phyloP scores from a whole-genome alignment of 2,113 vertebrate species.

The Cinclus mexicanus region DNA sequence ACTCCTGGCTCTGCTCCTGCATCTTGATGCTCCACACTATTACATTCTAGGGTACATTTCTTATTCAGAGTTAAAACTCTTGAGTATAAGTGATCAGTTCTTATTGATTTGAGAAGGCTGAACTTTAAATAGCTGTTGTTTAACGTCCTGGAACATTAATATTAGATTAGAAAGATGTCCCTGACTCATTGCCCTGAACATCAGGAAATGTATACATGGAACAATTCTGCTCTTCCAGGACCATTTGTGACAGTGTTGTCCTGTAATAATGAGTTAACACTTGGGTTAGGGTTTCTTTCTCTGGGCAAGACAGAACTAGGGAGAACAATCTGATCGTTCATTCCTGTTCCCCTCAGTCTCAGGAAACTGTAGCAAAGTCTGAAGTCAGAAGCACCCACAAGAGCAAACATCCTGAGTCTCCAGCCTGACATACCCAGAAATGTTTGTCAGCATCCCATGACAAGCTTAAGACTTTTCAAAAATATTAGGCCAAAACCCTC shows the following conservation, averaged over 20 bases:
- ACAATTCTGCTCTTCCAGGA: not conserved
- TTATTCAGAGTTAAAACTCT: constrained; percentile 21
- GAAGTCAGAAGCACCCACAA: not conserved
- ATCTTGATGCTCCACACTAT: not conserved
- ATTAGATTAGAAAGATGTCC: constrained; percentile 12
- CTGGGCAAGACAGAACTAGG: not conserved
- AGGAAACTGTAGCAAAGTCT: not conserved
- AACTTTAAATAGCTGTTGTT: constrained; percentile 55
- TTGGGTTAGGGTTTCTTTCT: not conserved
- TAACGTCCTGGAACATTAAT: constrained; percentile 3
- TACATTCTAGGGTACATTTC: not conserved
- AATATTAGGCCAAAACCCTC: not conserved
- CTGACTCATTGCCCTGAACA: not conserved
- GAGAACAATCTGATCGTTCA: not conserved
- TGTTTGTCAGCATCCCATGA: not conserved
- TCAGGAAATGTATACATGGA: not conserved
- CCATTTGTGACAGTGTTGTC: not conserved
- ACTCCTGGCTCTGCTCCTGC: not conserved
- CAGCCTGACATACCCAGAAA: not conserved
- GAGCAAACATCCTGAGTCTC: not conserved
- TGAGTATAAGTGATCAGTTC: constrained; percentile 10
- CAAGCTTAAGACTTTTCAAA: not conserved
- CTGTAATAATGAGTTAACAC: not conserved
- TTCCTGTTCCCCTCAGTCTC: not conserved
- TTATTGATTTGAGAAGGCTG: constrained; percentile 51